phyloP scores from a whole-genome alignment of 2,797 vertebrate species.

The Cheirogaleus major region DNA sequence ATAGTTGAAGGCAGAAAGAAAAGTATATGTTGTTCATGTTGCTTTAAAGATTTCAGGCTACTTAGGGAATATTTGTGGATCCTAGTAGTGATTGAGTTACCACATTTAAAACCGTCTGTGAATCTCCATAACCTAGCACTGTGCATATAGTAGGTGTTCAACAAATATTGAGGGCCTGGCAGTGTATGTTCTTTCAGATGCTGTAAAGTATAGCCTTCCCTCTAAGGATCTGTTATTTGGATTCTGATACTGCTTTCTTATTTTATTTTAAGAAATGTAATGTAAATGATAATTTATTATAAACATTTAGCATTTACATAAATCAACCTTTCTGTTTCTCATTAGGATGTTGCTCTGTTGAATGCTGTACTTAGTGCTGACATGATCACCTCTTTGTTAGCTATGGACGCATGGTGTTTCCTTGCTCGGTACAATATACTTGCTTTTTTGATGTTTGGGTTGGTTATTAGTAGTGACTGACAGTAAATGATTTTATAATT shows the following conservation, averaged over 20 bases:
- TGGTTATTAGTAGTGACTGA: background rate
- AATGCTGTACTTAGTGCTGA: conserved; percentile 90
- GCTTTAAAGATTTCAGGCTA: background rate
- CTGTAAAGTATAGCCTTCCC: background rate
- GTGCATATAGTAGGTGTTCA: background rate
- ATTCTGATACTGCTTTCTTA: background rate
- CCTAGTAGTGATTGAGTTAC: background rate
- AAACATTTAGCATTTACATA: background rate
- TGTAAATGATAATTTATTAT: background rate
- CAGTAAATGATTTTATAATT: background rate
- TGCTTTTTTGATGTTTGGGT: background rate
- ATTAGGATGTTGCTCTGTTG: conserved; percentile 91
- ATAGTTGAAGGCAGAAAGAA: background rate
- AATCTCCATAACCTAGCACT: background rate
- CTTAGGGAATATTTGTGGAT: background rate
- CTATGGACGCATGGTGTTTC: conserved; percentile 96
- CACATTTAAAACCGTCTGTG: background rate
- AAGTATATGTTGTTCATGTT: background rate
- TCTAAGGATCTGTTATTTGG: background rate
- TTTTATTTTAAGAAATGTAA: background rate
- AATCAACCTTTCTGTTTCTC: conserved; percentile 21
- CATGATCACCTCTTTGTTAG: conserved; percentile 91
- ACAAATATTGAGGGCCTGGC: background rate
- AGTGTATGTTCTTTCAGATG: background rate
- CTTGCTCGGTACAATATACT: conserved; percentile 90